Evolutionary conservation across 2,888 invertebrate species (phyloP).

Genomic region (Tenthredo notha): DNA sequence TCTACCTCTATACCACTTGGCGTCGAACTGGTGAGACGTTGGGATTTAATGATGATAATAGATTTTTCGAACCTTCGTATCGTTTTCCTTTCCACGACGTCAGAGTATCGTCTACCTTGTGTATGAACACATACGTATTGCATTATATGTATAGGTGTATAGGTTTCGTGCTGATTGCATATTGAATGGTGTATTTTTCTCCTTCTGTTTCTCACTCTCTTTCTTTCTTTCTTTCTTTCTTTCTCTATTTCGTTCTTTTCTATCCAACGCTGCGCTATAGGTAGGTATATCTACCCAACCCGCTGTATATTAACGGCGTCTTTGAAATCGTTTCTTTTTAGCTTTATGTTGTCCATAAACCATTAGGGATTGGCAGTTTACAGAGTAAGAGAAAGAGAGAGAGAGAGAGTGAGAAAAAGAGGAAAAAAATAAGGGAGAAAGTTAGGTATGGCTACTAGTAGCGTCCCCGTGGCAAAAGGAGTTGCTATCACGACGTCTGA

Average conservation of each 20-base stretch:
- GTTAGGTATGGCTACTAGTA: background rate
- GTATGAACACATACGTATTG: background rate
- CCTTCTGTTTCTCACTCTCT: background rate
- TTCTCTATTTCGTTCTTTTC: background rate
- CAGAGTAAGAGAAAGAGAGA: background rate
- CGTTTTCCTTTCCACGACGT: background rate
- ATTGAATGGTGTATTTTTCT: constrained; percentile 15
- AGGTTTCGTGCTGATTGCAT: constrained; percentile 11
- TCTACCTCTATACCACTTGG: too few species aligned
- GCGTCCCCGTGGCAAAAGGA: constrained; percentile 8
- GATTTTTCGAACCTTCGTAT: background rate
- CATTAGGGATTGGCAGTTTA: constrained; percentile 46
- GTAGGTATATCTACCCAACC: background rate
- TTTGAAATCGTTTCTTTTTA: constrained; percentile 43
- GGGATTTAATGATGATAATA: background rate
- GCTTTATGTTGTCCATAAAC: constrained; percentile 48
- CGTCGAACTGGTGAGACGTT: background rate
- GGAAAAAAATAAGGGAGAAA: background rate
- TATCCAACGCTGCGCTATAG: background rate
- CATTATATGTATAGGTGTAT: background rate
- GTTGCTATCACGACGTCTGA: constrained; percentile 39
- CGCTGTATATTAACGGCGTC: constrained; percentile 29
- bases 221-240: background rate
- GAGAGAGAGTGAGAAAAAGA: background rate
- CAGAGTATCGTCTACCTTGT: too few species aligned